phyloP scores from a whole-genome alignment of 2,888 invertebrate genomes.

The Ceraclea dissimilis region DNA sequence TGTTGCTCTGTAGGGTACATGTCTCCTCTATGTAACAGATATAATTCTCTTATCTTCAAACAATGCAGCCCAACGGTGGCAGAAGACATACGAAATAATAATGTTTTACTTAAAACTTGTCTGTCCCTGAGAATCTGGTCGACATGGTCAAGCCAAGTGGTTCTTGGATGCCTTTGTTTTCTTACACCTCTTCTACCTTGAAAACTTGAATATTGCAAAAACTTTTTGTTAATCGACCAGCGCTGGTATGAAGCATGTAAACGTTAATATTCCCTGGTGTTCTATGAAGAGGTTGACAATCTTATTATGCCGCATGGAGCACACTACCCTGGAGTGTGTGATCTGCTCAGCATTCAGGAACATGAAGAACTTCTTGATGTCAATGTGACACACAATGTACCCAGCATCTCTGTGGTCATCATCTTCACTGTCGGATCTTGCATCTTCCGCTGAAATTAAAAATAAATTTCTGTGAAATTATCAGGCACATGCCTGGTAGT shows the following conservation, averaged over 20 bases:
- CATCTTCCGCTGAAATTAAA: conserved; percentile 33
- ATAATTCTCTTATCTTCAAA: no score
- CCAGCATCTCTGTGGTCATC: conserved; percentile 33
- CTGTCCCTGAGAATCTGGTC: no score
- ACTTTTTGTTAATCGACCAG: no score
- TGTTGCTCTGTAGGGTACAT: no score
- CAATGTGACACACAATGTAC: conserved; percentile 54
- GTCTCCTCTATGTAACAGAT: no score
- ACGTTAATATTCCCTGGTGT: conserved; percentile 63
- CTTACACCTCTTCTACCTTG: no score
- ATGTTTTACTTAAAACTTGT: no score
- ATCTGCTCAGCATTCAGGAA: conserved; percentile 75
- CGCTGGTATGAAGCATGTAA: conserved; percentile 70
- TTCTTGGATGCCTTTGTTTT: no score
- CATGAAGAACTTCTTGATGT: conserved; percentile 71
- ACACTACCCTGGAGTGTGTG: conserved; percentile 62
- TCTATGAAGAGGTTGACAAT: conserved; percentile 68
- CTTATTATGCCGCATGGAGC: conserved; percentile 68
- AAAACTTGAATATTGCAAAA: no score
- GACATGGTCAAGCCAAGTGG: no score
- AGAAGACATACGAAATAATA: no score
- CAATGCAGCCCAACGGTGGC: no score
- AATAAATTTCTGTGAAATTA: neutral
- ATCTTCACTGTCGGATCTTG: conserved; percentile 32
- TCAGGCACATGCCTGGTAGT: neutral